Conservation (phyloP, 2,797 vertebrate genomes). For the Kryptolebias ocellatus region DNA sequence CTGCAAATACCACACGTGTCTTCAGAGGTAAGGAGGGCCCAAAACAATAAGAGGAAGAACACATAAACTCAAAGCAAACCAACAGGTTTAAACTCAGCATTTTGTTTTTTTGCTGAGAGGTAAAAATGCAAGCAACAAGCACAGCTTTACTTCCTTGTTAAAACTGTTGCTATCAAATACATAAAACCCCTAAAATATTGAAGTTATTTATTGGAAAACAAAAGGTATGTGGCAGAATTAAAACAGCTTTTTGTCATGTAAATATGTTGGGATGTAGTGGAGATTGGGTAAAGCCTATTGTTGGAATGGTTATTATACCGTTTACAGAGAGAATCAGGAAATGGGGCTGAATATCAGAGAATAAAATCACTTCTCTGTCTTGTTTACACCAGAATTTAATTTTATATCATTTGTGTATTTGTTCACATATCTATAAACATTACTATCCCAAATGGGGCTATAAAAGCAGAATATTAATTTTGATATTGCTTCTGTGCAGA, state of each 20-base stretch:
- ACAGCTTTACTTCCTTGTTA: neutral
- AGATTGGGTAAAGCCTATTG: neutral
- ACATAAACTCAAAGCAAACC: neutral
- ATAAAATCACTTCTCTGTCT: neutral
- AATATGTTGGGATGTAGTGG: neutral
- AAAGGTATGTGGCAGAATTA: neutral
- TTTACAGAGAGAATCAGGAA: neutral
- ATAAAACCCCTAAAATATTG: neutral
- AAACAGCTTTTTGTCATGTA: neutral
- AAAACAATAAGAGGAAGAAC: neutral
- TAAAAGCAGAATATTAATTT: conserved; percentile 7
- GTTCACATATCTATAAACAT: neutral
- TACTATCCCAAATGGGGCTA: neutral
- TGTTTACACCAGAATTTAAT: conserved; percentile 5
- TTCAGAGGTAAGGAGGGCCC: neutral
- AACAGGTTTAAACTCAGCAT: neutral
- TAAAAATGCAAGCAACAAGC: no score
- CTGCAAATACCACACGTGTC: neutral
- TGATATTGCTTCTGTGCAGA: conserved; percentile 2
- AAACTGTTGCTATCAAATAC: neutral
- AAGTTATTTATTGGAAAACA: neutral
- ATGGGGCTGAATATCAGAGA: neutral
- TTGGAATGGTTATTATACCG: neutral
- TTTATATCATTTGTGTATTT: conserved; percentile 9
- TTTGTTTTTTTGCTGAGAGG: neutral